Percentiles rank a stretch among this genome's conserved stretches.
Conservation (phyloP, 2,888 invertebrate genomes). For the Tetragonula carbonaria region DNA sequence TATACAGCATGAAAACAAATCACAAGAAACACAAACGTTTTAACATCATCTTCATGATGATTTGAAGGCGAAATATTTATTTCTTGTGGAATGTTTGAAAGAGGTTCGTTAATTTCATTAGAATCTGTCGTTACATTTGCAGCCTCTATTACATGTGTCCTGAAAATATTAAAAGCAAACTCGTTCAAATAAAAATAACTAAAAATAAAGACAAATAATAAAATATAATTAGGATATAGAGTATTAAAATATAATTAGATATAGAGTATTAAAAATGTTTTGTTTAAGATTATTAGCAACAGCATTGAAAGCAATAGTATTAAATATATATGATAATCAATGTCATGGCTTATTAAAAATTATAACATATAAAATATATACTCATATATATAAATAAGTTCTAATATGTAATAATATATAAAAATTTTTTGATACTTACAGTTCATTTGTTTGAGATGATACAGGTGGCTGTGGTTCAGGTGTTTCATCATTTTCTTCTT, state of each 20-base stretch:
- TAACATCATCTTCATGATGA: conserved; percentile 64
- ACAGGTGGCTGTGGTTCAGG: conserved; percentile 59
- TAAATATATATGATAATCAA: not conserved
- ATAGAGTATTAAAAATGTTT: not conserved
- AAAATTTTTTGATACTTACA: conserved; percentile 49
- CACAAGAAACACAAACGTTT: conserved; percentile 72
- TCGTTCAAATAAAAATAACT: conserved; percentile 58
- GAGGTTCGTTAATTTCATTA: conserved; percentile 20
- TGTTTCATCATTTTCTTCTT: conserved; percentile 79
- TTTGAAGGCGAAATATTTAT: conserved; percentile 42
- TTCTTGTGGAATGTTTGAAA: conserved; percentile 41
- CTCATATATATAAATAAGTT: not conserved
- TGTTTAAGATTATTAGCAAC: not conserved
- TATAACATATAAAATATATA: not conserved
- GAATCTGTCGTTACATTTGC: conserved; percentile 31
- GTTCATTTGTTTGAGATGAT: conserved; percentile 52
- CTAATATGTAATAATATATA: conserved; percentile 3
- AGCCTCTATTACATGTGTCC: conserved; percentile 46
- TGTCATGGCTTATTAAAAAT: not conserved
- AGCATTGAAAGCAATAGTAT: not conserved
- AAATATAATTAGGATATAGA: conserved; percentile 2
- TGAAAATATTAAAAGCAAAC: conserved; percentile 63
- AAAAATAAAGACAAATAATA: not conserved
- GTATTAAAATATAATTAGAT: conserved; percentile 5
- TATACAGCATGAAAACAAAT: conserved; percentile 43